Conservation (phyloP, 30 jellyfish, hydroid and myxozoan species). For the Catostylus mosaicus region DNA sequence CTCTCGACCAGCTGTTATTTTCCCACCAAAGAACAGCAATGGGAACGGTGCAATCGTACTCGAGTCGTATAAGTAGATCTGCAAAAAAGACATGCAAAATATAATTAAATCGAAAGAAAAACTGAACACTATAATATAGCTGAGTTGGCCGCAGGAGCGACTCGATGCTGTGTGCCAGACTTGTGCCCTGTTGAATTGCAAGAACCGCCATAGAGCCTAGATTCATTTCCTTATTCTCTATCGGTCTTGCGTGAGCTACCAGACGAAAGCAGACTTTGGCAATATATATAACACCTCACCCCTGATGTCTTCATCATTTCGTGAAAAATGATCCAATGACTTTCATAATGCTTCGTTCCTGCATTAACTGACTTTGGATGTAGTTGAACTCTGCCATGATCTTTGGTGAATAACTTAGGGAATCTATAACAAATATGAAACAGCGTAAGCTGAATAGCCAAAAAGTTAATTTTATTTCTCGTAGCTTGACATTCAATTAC, state of each 20-base stretch:
- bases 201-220: no score
- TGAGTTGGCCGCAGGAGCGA: no score
- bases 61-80: slow-evolving; percentile 74
- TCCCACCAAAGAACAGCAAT: slow-evolving; percentile 84
- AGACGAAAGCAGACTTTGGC: no score
- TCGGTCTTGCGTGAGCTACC: no score
- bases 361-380: slow-evolving; percentile 87
- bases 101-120: no score
- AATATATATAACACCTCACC: slow-evolving; percentile 30
- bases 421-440: slow-evolving; percentile 38
- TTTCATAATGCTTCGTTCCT: slow-evolving; percentile 47
- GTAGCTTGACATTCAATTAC: no score
- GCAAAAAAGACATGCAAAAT: background rate
- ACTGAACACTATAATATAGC: no score
- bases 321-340: slow-evolving; percentile 81
- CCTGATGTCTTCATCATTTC: slow-evolving; percentile 75
- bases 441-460: background rate
- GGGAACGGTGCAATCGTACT: slow-evolving; percentile 87
- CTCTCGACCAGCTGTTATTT: slow-evolving; percentile 65
- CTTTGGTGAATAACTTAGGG: slow-evolving; percentile 67
- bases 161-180: no score
- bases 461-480: no score
- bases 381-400: slow-evolving; percentile 68
- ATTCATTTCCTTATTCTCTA: no score
- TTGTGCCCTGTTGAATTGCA: no score